Evolutionary conservation across 35 echinoderm and acorn worm genomes (phyloP).

Genomic region (Apostichopus californicus): DNA sequence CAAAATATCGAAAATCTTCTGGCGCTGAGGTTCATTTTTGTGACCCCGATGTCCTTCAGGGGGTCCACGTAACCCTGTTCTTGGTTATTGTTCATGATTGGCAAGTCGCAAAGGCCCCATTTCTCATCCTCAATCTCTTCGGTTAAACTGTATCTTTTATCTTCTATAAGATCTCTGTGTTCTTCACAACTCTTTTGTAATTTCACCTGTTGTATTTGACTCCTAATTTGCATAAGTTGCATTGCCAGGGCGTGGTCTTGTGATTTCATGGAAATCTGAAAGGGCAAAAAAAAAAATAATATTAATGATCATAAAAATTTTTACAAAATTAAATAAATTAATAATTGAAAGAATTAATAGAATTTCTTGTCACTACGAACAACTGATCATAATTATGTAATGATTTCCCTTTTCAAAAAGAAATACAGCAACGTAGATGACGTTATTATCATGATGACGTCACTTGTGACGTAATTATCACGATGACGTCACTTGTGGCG

Average conservation of each 20-base stretch:
- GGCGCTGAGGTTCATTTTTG: conserved; percentile 81
- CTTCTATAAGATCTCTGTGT: conserved; percentile 81
- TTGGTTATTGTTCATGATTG: conserved; percentile 61
- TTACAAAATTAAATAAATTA: no score
- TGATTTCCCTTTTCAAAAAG: no score
- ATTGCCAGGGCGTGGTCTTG: conserved; percentile 87
- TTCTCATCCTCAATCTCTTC: conserved; percentile 77
- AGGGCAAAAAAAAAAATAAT: background rate
- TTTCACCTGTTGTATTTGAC: conserved; percentile 77
- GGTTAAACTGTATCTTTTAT: conserved; percentile 72
- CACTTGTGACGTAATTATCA: no score
- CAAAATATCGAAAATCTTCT: conserved; percentile 74
- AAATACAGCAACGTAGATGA: no score
- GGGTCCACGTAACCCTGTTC: conserved; percentile 55
- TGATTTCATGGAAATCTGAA: conserved; percentile 79
- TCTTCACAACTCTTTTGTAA: conserved; percentile 76
- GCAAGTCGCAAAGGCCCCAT: conserved; percentile 76
- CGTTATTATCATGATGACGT: no score
- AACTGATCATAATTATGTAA: no score
- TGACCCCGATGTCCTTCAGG: conserved; percentile 86
- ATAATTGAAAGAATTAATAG: no score
- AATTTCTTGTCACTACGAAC: no score
- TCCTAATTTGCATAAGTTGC: conserved; percentile 83
- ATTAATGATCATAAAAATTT: no score
- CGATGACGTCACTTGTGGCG: no score